Conservation (phyloP, 2,113 vertebrate genomes). For the Mesoclemmys tuberculata region DNA sequence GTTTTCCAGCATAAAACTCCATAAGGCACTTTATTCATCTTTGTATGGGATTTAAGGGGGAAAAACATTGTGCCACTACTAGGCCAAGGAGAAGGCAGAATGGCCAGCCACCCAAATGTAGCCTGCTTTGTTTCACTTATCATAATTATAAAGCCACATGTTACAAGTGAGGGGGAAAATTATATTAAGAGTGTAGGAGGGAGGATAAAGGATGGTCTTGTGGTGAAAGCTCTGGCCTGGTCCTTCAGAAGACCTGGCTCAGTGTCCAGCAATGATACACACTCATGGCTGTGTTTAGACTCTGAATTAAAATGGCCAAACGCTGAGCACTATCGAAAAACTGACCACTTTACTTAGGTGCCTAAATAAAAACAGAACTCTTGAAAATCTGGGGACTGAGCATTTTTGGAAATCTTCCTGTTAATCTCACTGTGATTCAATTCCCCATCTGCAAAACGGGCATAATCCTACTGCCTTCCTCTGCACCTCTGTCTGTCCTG, state of each 20-base stretch:
- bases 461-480: neutral
- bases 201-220: neutral
- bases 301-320: neutral
- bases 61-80: neutral
- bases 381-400: neutral
- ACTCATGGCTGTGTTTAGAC: neutral
- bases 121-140: neutral
- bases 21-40: neutral
- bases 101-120: neutral
- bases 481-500: rapidly evolving
- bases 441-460: neutral
- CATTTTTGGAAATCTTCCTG: neutral
- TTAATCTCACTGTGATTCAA: neutral
- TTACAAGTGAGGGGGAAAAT: neutral
- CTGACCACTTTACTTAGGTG: neutral
- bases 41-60: neutral
- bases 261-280: neutral
- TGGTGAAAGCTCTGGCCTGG: neutral
- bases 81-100: neutral
- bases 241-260: neutral
- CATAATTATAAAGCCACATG: neutral
- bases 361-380: neutral
- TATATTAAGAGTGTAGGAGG: neutral
- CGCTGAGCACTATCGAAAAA: neutral
- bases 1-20: neutral